A percentile compares a stretch with the other conserved stretches of the same genome.
Conservation (phyloP, 2,113 vertebrate genomes). For the Ameiurus melas region DNA sequence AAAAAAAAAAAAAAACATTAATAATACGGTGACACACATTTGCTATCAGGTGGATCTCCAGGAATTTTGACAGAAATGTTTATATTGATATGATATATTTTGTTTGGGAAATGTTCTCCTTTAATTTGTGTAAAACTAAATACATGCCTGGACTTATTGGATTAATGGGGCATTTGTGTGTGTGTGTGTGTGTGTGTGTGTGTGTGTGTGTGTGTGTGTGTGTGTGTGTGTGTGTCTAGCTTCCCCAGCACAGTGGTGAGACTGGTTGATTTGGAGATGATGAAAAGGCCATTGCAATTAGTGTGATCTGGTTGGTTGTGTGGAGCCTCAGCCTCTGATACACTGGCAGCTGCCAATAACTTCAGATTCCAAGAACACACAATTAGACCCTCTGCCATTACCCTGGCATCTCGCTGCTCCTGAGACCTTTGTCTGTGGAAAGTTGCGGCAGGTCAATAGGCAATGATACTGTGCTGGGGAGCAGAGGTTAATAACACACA, state of each 20-base stretch:
- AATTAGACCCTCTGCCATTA: slow-evolving; percentile 78
- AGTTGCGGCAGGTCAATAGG: slow-evolving; percentile 83
- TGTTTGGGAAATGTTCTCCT: neutral
- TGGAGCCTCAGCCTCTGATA: slow-evolving; percentile 72
- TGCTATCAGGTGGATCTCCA: neutral
- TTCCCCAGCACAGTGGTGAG: slow-evolving; percentile 72
- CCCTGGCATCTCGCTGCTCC: slow-evolving; percentile 72
- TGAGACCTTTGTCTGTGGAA: slow-evolving; percentile 81
- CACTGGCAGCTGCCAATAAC: slow-evolving; percentile 90
- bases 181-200: slow-evolving; percentile 19
- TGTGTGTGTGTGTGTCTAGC: slow-evolving; percentile 69
- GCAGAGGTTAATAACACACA: slow-evolving; percentile 72
- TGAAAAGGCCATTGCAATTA: slow-evolving; percentile 95
- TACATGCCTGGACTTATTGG: neutral
- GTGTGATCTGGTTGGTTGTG: slow-evolving; percentile 78
- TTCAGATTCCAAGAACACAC: slow-evolving; percentile 79
- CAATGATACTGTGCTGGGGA: slow-evolving; percentile 72
- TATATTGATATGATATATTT: neutral
- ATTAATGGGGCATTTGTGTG: neutral
- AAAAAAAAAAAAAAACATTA: neutral
- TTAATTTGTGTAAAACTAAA: neutral
- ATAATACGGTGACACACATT: neutral
- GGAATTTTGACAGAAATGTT: neutral
- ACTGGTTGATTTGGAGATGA: slow-evolving; percentile 83
- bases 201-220: slow-evolving; percentile 52